Evolutionary conservation across 2,797 vertebrate genomes (phyloP), one percentile per base, ranked within the genome.

Genomic region (Rachycentron canadum): DNA sequence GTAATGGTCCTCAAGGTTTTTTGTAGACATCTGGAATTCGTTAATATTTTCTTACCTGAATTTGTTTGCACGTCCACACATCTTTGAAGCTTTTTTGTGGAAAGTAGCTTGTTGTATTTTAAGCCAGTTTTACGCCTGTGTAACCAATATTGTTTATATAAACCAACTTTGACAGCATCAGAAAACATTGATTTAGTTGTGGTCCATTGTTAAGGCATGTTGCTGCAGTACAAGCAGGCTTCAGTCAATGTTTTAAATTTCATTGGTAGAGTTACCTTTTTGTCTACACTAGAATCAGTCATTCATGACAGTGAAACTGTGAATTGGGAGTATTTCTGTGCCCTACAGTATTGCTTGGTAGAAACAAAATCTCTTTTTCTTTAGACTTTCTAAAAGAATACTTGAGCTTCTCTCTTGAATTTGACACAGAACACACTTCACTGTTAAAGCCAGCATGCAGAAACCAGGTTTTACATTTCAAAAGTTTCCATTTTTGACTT

Each of bases 191-290:
- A n/a, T n/a, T 60, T n/a, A n/a, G 34, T 23, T 45, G 21, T 11
- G n/a, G 17, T 36, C 43, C 19, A 9, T 30, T 69, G 26, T 43
- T n/a, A 65, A 43, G 8, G 17, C 13, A 10, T 11, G 10, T 69
- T 56, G 47, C 28, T 34, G 2, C 45, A 25, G 5, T 38, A 78
- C 76, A 14, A 62, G 10, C 63, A 57, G n/a, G 61, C 68, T 72
- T 57, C 25, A 70, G 0, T 68, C 5, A 23, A 65, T 11, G 10
- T 17, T 63, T 47, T 70, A 34, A 30, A 38, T 52, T 21, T 56
- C 38, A 12, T 6, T 58, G 62, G 21, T 23, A 13, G 1, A n/a
- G 25, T 52, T 66, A 17, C 5, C 8, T 32, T 2, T 53, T 65
- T 43, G 32, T 63, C 58, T 32, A 26, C 5, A 36, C 26, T n/a